Evolutionary conservation across 2,888 invertebrate genomes (phyloP).

Genomic region (Heliconius ethilla): DNA sequence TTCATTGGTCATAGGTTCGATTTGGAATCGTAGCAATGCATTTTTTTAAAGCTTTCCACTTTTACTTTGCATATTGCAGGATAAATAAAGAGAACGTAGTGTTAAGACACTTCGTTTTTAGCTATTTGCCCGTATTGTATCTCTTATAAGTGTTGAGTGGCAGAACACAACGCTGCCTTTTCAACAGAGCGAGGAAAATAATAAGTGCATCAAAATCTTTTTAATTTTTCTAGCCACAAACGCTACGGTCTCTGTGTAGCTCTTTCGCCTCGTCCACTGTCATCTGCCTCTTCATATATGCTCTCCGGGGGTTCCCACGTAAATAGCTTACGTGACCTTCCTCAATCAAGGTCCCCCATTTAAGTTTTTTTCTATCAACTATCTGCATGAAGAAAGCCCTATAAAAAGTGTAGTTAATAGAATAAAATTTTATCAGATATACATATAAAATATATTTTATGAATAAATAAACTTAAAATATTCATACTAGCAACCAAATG

Average conservation of each 20-base stretch:
- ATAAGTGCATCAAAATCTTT: background rate
- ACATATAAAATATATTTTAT: background rate
- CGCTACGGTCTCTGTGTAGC: too few species aligned
- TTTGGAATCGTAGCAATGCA: background rate
- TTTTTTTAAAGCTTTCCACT: background rate
- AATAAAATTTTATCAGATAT: background rate
- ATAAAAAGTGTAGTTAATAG: background rate
- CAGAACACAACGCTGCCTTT: background rate
- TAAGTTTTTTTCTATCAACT: too few species aligned
- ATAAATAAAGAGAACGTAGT: background rate
- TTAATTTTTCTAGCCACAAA: too few species aligned
- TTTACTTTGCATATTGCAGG: background rate
- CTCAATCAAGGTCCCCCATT: too few species aligned
- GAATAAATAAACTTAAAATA: background rate
- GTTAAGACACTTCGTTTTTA: background rate
- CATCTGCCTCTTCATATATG: too few species aligned
- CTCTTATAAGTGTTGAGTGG: background rate
- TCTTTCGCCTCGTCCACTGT: too few species aligned
- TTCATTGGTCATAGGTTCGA: background rate
- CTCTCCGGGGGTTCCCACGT: too few species aligned
- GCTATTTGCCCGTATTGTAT: too few species aligned
- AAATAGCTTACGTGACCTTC: too few species aligned
- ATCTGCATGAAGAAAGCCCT: too few species aligned
- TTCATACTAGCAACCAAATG: background rate
- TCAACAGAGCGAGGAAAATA: background rate